These are phyloP conservation scores for Deroplatys truncata DNA, from an alignment of 2,888 invertebrate genomes.

Conservation along the genomic window DNA sequence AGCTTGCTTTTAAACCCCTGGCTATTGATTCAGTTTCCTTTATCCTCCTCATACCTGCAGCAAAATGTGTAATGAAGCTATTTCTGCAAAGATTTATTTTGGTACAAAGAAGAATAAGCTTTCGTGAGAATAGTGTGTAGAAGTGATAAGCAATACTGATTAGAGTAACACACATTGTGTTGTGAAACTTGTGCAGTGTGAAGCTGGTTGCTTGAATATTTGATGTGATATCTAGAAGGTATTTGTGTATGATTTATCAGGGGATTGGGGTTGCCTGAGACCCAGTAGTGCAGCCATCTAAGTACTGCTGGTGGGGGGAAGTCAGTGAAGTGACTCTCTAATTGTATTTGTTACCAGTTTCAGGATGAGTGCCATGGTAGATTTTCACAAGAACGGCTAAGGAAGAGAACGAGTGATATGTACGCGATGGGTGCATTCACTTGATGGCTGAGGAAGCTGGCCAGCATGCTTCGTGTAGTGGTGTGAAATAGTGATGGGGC, in stretches of 20 bases:
- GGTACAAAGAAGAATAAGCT: too few relatives aligned
- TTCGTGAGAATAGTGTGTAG: too few relatives aligned
- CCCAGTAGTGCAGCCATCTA: neutral
- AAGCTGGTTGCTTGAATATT: too few relatives aligned
- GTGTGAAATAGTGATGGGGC: neutral
- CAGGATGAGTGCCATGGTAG: neutral
- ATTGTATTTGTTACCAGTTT: slow-evolving; percentile 4
- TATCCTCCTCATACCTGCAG: too few relatives aligned
- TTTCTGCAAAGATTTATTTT: too few relatives aligned
- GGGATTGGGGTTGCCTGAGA: neutral
- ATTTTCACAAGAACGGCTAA: neutral
- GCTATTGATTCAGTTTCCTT: too few relatives aligned
- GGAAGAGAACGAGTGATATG: neutral
- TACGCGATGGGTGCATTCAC: neutral
- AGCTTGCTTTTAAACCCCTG: too few relatives aligned
- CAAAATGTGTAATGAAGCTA: too few relatives aligned
- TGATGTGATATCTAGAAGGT: too few relatives aligned
- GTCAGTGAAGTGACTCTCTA: neutral
- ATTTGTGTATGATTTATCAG: neutral
- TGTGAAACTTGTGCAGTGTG: too few relatives aligned
- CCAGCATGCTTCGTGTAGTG: neutral
- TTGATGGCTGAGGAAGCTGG: neutral
- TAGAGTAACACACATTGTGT: too few relatives aligned
- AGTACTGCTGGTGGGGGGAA: neutral
- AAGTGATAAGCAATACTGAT: too few relatives aligned